Evolutionary conservation across 2,888 invertebrate species (phyloP), one percentile per base, ranked within the genome.

Genomic region (Parthenolecanium corni): DNA sequence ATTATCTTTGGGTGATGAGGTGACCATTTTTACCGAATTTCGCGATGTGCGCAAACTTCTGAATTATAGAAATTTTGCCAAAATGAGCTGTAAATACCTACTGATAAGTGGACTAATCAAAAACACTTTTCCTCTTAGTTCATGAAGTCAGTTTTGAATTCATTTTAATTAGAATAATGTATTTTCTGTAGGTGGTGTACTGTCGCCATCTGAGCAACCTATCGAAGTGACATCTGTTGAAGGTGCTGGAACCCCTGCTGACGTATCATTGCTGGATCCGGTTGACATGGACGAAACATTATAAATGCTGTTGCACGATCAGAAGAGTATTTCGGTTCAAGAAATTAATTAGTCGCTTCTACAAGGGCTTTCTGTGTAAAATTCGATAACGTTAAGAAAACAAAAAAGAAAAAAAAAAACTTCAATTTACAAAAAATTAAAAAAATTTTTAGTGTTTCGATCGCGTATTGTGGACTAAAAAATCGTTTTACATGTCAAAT

Each of bases 201-300:
- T 61, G 6, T 61, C 51, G 14, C 51, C 61, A 3, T 38, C 11
- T 18, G 61, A 61, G 18, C 61, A 61, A 61, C 51, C 36, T 3
- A 49, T 20, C 5, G 61, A 61, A 40, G 24, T 36, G n/a, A 3
- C 51, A 5, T 38, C 51, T 4, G 40, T 49, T 3, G 61, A 61
- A 16, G 40, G 21, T 20, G 16, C 40, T 1, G 21, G 36, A 12
- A 51, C 51, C 36, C 49, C 61, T 14, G 49, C 61, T 3, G 49
- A 61, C 47, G 51, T n/a, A n/a, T 61, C 61, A 1, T 49, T 61
- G 9, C 21, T 18, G 16, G 61, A 61, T 23, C 38, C 61, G 11
- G 51, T 61, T 23, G 61, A 61, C 18, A 61, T 61, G 61, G 61
- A 61, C 38, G 61, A 61, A 61, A 61, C 61, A 11, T 51, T 61